Base-by-base conservation (phyloP, 2,888 invertebrate species). In the Aricia artaxerxes region DNA sequence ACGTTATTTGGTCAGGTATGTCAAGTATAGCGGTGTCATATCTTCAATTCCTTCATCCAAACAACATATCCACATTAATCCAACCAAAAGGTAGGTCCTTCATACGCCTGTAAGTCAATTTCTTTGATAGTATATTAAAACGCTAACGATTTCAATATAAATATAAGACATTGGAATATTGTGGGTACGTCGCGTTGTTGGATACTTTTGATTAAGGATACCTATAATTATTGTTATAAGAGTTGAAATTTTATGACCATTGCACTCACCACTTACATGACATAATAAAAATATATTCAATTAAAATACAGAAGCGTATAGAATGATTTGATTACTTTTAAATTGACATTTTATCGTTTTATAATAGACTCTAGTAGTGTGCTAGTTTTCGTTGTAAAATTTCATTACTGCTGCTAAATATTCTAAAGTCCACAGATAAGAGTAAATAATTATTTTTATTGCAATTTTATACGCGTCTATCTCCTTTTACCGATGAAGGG, bases 271-370 rank as follows among this genome's bases (percentile, higher is more conserved):
- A 16, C 16, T 16, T 61, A 61, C 60, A n/a, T 9, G 24, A 11
- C 4, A 31, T 9, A 3, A 64, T 64, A 38, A 69, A 69, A 16
- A 38, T 35, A 11, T 69, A 75, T 75, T 49, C 4, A 49, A 75
- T 11, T 75, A 49, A 49, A 24, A 44, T 44, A 49, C 49, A 49
- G 75, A 49, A 73, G 73, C 73, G 44, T 16, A 44, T n/a, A 16
- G 2, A 73, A 44, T 1, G 2, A 31, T 49, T 44, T 75, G 49
- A 75, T 75, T 75, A 75, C 75, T 75, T 49, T 75, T 75, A 0
- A n/a, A 75, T 49, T 49, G 24, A 49, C 75, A 75, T 24, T 75
- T 75, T 75, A 75, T 24, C 44, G 31, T 49, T 49, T 49, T 13
- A 49, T 49, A 9, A 75, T 24, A 44, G 31, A 24, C 24, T 24